These are phyloP conservation scores for Montipora capricornis DNA, from an alignment of 64 coral and sea anemone genomes.

Conservation along the genomic window DNA sequence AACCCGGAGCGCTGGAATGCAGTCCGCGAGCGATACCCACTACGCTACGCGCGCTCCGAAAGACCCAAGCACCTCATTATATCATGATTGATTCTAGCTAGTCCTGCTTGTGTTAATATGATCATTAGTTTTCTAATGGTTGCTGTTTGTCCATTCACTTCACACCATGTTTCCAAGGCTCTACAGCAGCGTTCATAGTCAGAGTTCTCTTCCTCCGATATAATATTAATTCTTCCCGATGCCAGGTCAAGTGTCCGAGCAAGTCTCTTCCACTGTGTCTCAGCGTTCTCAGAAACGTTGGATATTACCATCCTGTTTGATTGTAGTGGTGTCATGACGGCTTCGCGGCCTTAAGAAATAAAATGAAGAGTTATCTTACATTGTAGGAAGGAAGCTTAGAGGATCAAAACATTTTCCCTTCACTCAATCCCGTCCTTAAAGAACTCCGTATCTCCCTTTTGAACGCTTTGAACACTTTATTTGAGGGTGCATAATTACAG, in stretches of 20 bases:
- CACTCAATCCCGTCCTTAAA: too few species aligned
- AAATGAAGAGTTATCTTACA: too few species aligned
- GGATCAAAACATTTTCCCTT: too few species aligned
- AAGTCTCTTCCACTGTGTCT: background rate
- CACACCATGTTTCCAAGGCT: background rate
- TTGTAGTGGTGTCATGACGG: background rate
- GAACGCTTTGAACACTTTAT: too few species aligned
- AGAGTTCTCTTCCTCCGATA: background rate
- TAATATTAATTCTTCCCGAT: background rate
- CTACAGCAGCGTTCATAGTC: background rate
- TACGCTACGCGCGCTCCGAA: background rate
- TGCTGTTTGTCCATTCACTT: background rate
- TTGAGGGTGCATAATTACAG: too few species aligned
- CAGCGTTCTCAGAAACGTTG: background rate
- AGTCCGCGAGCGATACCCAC: too few species aligned
- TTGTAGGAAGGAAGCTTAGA: too few species aligned
- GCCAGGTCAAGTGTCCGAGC: background rate
- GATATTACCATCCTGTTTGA: background rate
- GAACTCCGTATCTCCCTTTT: too few species aligned
- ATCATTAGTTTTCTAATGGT: slow-evolving; percentile 14
- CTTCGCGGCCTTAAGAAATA: too few species aligned
- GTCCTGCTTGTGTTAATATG: background rate
- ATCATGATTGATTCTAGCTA: background rate
- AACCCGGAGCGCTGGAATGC: too few species aligned
- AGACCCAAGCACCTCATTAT: background rate